Percentiles rank a stretch among this genome's conserved stretches.
phyloP scores from a whole-genome alignment of 2,888 invertebrate genomes.

The Tinea semifulvella region DNA sequence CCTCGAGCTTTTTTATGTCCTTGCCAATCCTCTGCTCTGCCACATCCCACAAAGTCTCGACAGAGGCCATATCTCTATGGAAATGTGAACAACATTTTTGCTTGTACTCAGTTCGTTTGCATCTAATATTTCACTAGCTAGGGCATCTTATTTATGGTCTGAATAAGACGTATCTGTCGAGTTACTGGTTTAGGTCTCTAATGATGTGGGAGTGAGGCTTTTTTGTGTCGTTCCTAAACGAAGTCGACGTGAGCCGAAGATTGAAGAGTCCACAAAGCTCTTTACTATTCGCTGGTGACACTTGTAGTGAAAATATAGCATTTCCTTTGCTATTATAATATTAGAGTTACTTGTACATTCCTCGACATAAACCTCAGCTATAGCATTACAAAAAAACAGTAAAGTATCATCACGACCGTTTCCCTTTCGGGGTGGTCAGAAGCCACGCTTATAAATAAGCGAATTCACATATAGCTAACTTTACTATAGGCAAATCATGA shows the following conservation, averaged over 20 bases:
- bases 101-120: slow-evolving; percentile 37
- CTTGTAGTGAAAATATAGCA: slow-evolving; percentile 6
- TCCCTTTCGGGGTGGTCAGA: too few relatives aligned
- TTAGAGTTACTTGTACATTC: too few relatives aligned
- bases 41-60: slow-evolving; percentile 11
- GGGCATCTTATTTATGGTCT: slow-evolving; percentile 47
- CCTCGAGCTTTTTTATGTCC: slow-evolving; percentile 5
- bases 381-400: too few relatives aligned
- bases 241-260: slow-evolving; percentile 35
- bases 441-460: too few relatives aligned
- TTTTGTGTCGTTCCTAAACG: slow-evolving; percentile 53
- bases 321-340: too few relatives aligned
- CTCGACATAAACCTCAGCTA: too few relatives aligned
- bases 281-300: neutral
- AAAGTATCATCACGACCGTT: too few relatives aligned
- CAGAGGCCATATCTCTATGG: slow-evolving; percentile 43
- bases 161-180: slow-evolving; percentile 55
- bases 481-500: too few relatives aligned
- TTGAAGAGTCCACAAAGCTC: neutral
- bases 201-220: slow-evolving; percentile 47
- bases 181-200: slow-evolving; percentile 35
- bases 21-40: slow-evolving; percentile 6
- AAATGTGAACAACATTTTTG: slow-evolving; percentile 54
- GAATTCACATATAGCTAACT: too few relatives aligned
- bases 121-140: slow-evolving; percentile 53